A percentile compares a stretch with the other conserved stretches of the same genome.
Evolutionary conservation across 2,113 vertebrate species (phyloP).

Genomic region (Camelus bactrianus): DNA sequence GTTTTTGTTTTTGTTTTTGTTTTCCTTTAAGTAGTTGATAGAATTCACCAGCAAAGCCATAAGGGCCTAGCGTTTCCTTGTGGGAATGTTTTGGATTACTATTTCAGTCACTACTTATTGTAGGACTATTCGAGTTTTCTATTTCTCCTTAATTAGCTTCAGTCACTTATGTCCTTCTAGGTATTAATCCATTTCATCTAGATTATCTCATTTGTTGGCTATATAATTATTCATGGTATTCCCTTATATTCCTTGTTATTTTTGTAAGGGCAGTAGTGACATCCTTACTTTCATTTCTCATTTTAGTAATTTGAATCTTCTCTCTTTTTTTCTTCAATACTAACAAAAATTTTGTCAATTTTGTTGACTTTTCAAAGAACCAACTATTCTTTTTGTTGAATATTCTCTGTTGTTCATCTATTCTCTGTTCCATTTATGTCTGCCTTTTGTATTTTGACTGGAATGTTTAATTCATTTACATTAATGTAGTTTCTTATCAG

Average conservation of each 20-base stretch:
- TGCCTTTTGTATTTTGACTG: too few species aligned
- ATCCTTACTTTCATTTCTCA: too few species aligned
- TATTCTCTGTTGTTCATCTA: too few species aligned
- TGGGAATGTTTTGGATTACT: not conserved
- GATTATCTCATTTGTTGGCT: not conserved
- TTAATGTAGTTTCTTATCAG: too few species aligned
- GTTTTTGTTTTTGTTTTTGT: not conserved
- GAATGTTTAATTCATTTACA: too few species aligned
- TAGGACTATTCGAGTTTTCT: not conserved
- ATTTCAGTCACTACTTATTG: not conserved
- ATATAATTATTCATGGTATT: not conserved
- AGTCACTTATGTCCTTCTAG: not conserved
- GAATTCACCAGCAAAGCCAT: not conserved
- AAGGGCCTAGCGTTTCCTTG: not conserved
- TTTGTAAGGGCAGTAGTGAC: too few species aligned
- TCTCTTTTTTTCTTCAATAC: too few species aligned
- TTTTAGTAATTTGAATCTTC: too few species aligned
- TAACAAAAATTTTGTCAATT: too few species aligned
- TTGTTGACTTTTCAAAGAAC: too few species aligned
- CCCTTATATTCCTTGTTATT: not conserved
- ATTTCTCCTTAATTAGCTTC: not conserved
- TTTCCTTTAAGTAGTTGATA: not conserved
- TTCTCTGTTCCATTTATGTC: too few species aligned
- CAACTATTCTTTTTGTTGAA: too few species aligned
- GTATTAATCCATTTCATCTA: not conserved